phyloP scores from a whole-genome alignment of 2,888 invertebrate genomes.

The Laothoe populi region DNA sequence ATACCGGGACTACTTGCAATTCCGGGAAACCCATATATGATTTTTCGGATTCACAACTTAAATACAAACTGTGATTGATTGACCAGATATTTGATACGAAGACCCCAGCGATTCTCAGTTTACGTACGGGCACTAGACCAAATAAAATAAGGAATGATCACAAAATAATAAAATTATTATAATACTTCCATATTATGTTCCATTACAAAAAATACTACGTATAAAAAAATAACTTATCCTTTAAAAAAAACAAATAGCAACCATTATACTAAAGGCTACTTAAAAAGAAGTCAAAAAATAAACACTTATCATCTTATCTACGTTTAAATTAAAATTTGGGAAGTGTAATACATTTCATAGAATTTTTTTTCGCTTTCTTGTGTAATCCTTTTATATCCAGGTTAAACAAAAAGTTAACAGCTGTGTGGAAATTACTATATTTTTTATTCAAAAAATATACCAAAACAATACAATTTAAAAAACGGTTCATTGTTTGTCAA shows the following conservation, averaged over 20 bases:
- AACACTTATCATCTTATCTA: neutral
- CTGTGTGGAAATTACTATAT: neutral
- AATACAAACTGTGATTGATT: too few species aligned
- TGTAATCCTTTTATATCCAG: neutral
- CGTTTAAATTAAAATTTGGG: neutral
- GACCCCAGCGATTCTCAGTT: too few species aligned
- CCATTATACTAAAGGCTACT: neutral
- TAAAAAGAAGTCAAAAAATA: neutral
- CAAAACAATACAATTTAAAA: conserved; percentile 25
- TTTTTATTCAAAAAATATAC: neutral
- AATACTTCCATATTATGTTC: too few species aligned
- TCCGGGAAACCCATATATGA: too few species aligned
- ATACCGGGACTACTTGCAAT: too few species aligned
- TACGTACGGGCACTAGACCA: too few species aligned
- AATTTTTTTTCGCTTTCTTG: conserved; percentile 1
- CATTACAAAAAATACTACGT: too few species aligned
- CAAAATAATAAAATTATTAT: too few species aligned
- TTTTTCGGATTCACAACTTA: too few species aligned
- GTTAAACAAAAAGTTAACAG: neutral
- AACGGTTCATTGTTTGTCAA: conserved; percentile 29
- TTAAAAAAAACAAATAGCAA: neutral
- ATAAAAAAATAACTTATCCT: too few species aligned
- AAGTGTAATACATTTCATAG: conserved; percentile 6
- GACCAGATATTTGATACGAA: too few species aligned
- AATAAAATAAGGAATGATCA: too few species aligned